These are phyloP conservation scores for Gyps fulvus DNA, from an alignment of 2,113 vertebrate species.

Conservation along the genomic window DNA sequence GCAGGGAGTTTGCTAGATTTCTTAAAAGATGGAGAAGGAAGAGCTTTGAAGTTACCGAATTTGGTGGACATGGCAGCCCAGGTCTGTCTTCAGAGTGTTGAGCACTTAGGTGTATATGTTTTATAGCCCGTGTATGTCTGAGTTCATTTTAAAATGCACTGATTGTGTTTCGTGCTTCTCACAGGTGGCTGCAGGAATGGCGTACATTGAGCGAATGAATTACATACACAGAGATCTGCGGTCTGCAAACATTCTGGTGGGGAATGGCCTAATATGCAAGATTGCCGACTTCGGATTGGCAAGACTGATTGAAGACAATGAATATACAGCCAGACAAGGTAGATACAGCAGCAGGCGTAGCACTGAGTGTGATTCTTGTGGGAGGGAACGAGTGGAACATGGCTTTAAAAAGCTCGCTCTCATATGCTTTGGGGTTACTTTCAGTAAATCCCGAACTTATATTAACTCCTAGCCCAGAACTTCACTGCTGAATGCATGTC, in stretches of 20 bases:
- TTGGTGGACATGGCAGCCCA: constrained; percentile 97
- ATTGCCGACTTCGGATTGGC: constrained; percentile 97
- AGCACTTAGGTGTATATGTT: neutral
- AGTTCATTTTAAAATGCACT: neutral
- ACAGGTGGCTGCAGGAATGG: constrained; percentile 93
- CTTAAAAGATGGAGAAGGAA: constrained; percentile 90
- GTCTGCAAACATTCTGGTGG: constrained; percentile 95
- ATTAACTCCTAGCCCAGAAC: neutral
- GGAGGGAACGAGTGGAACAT: neutral
- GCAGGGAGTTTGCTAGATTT: constrained; percentile 95
- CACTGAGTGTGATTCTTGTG: neutral
- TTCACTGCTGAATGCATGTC: neutral
- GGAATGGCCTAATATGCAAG: constrained; percentile 93
- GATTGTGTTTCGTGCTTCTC: neutral
- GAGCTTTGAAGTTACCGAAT: constrained; percentile 89
- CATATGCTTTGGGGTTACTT: neutral
- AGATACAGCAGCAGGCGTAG: neutral
- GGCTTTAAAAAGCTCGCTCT: neutral
- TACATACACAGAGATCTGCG: constrained; percentile 97
- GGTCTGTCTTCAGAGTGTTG: constrained; percentile 67
- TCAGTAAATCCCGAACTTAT: neutral
- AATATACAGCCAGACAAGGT: constrained; percentile 98
- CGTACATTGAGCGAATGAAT: constrained; percentile 98
- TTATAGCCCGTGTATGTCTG: accelerated
- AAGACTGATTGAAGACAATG: constrained; percentile 95